Evolutionary conservation across 2,888 invertebrate species (phyloP).

Genomic region (Cantharis lateralis): DNA sequence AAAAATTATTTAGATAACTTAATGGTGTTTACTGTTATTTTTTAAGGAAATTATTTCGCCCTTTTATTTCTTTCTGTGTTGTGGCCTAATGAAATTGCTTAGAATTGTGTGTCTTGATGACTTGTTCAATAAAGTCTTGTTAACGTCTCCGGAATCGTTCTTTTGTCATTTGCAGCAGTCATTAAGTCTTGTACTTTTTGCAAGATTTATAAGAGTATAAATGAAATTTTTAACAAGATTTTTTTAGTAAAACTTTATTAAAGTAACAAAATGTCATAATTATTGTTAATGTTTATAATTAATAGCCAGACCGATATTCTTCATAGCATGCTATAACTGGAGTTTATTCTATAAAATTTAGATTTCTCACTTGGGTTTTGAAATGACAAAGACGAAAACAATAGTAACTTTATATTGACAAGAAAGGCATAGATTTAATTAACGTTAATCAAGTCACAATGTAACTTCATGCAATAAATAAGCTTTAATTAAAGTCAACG

Average conservation of each 20-base stretch:
- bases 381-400: background rate
- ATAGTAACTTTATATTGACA: background rate
- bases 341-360: background rate
- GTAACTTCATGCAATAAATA: background rate
- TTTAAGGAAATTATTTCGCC: background rate
- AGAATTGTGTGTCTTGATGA: constrained; percentile 9
- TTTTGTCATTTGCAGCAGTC: constrained; percentile 9
- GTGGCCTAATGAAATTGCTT: constrained; percentile 12
- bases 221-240: constrained; percentile 5
- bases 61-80: background rate
- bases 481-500: background rate
- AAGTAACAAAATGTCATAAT: background rate
- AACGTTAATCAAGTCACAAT: background rate
- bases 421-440: background rate
- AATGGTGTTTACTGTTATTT: constrained; percentile 7
- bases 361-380: background rate
- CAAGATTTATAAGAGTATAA: background rate
- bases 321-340: background rate
- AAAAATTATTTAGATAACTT: constrained; percentile 1
- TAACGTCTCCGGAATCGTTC: background rate
- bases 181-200: constrained; percentile 8
- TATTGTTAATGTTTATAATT: background rate
- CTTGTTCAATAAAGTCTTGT: constrained; percentile 13
- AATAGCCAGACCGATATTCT: background rate
- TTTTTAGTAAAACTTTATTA: background rate